These are phyloP conservation scores for Calidris pugnax DNA, from an alignment of 2,113 vertebrate species.

Conservation along the genomic window DNA sequence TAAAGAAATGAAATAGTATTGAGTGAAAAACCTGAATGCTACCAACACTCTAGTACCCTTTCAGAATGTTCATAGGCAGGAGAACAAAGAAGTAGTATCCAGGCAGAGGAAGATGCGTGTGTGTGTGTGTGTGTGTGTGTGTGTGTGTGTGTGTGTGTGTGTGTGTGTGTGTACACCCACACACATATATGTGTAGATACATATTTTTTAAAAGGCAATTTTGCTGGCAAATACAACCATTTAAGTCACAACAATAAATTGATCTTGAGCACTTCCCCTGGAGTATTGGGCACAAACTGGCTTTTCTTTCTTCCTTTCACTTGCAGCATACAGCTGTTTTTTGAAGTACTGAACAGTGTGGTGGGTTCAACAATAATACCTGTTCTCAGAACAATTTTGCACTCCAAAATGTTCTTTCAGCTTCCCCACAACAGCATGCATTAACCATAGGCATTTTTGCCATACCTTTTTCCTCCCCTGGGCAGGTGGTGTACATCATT, in stretches of 20 bases:
- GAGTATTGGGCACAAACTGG: neutral
- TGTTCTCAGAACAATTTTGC: neutral
- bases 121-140: no score
- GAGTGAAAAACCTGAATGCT: neutral
- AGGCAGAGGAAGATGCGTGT: neutral
- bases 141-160: no score
- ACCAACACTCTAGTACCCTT: neutral
- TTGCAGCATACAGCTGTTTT: neutral
- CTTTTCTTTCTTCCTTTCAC: neutral
- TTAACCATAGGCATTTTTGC: neutral
- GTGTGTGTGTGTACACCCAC: neutral
- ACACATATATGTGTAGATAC: neutral
- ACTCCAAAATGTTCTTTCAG: constrained; percentile 6
- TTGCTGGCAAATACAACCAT: neutral
- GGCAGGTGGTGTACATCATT: neutral
- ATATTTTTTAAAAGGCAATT: neutral
- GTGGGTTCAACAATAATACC: neutral
- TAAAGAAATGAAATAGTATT: neutral
- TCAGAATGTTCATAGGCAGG: neutral
- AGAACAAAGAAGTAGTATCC: neutral
- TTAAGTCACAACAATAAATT: neutral
- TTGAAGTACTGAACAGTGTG: neutral
- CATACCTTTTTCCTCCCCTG: neutral
- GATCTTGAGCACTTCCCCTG: neutral
- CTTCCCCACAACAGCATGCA: neutral